Evolutionary conservation across 2,113 vertebrate species (phyloP).

Genomic region (Ictalurus punctatus): DNA sequence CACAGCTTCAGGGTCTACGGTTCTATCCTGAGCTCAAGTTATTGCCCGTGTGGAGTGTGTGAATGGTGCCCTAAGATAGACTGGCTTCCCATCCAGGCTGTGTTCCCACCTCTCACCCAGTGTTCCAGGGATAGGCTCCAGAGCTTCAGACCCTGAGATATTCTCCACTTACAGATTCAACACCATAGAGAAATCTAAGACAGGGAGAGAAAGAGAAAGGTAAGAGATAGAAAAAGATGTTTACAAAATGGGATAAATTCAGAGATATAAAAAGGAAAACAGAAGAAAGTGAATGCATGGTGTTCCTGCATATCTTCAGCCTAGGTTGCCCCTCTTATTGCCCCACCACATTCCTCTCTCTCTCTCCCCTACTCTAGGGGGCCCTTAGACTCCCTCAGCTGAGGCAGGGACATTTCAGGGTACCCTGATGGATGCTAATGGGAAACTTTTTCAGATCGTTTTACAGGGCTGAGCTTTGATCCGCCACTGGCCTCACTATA

Average conservation of each 20-base stretch:
- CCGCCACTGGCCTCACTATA: conserved; percentile 82
- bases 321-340: conserved; percentile 72
- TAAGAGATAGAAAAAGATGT: background rate
- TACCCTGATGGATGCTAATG: conserved; percentile 89
- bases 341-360: conserved; percentile 66
- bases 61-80: background rate
- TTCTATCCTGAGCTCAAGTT: background rate
- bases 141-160: conserved; percentile 26
- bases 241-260: background rate
- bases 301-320: conserved; percentile 66
- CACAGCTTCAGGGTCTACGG: background rate
- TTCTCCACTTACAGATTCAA: conserved; percentile 60
- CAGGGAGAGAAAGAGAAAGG: background rate
- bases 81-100: background rate
- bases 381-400: conserved; percentile 78
- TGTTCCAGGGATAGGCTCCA: background rate
- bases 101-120: background rate
- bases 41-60: background rate
- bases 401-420: conserved; percentile 84
- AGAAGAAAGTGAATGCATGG: background rate
- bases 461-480: conserved; percentile 85
- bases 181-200: conserved; percentile 45
- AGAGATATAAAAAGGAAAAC: conserved; percentile 25
- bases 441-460: conserved; percentile 84
- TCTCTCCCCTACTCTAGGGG: conserved; percentile 81